Evolutionary conservation across 1,140 invertebrate species (phyloP).

Genomic region (Neodiprion pinetum): DNA sequence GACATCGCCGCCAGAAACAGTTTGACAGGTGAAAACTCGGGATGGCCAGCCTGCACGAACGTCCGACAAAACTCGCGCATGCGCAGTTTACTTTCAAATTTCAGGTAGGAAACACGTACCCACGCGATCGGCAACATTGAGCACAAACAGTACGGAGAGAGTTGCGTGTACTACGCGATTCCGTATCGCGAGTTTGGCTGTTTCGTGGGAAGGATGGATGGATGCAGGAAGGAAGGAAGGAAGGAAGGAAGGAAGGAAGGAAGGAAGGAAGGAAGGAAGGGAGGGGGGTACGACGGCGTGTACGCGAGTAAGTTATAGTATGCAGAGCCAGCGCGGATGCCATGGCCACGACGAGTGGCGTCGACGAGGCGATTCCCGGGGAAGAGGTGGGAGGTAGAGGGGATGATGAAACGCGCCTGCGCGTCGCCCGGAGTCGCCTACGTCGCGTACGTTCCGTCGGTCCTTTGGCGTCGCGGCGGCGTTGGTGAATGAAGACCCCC

Average conservation of each 20-base stretch:
- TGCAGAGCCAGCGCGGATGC: too few relatives aligned
- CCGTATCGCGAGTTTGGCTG: background rate
- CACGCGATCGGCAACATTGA: too few relatives aligned
- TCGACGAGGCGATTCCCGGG: background rate
- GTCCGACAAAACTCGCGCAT: too few relatives aligned
- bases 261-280: background rate
- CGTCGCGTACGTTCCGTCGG: background rate
- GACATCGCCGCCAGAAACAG: too few relatives aligned
- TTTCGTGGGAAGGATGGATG: background rate
- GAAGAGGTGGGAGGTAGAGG: conserved; percentile 8
- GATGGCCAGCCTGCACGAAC: too few relatives aligned
- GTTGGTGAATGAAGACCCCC: conserved; percentile 58
- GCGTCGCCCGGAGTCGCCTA: conserved; percentile 7
- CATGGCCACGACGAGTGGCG: background rate
- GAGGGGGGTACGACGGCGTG: conserved; percentile 38
- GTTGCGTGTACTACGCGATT: too few relatives aligned
- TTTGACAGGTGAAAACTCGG: too few relatives aligned
- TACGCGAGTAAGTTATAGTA: conserved; percentile 34
- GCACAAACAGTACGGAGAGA: too few relatives aligned
- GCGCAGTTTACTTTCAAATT: too few relatives aligned
- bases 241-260: background rate
- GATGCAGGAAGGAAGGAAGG: background rate
- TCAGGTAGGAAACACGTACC: too few relatives aligned
- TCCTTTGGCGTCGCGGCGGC: conserved; percentile 21
- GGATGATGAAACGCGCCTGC: conserved; percentile 23